Conservation (phyloP, 2,797 vertebrate species). For the Dryobates pubescens region DNA sequence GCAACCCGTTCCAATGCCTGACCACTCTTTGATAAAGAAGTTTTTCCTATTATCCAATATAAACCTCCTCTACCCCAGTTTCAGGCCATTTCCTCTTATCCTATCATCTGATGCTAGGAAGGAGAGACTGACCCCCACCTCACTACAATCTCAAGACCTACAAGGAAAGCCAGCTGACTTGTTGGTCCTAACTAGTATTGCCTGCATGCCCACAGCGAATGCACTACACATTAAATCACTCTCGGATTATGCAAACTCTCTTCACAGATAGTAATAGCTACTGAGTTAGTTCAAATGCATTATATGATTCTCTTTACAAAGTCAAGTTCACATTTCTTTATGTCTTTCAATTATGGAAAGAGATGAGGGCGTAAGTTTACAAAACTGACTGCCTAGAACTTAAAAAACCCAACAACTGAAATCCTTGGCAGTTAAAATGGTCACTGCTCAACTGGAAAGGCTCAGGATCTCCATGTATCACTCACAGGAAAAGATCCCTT, state of each 20-base stretch:
- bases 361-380: background rate
- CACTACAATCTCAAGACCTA: background rate
- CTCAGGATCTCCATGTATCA: fast-evolving
- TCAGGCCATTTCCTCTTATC: too few species aligned
- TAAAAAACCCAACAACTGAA: fast-evolving
- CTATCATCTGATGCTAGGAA: too few species aligned
- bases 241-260: background rate
- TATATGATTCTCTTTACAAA: background rate
- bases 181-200: background rate
- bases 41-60: too few species aligned
- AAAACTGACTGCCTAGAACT: background rate
- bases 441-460: background rate
- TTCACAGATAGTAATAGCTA: background rate
- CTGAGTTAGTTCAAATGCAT: background rate
- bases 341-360: background rate
- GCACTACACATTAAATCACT: background rate
- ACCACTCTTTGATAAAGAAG: too few species aligned
- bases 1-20: too few species aligned
- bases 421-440: background rate
- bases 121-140: too few species aligned
- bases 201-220: background rate
- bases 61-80: too few species aligned
- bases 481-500: background rate
- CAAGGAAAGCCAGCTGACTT: background rate
- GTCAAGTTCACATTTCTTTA: background rate